Percentiles rank a stretch among this genome's conserved stretches.
These are phyloP conservation scores for Lutjanus erythropterus DNA, from an alignment of 2,113 vertebrate genomes.

Conservation along the genomic window DNA sequence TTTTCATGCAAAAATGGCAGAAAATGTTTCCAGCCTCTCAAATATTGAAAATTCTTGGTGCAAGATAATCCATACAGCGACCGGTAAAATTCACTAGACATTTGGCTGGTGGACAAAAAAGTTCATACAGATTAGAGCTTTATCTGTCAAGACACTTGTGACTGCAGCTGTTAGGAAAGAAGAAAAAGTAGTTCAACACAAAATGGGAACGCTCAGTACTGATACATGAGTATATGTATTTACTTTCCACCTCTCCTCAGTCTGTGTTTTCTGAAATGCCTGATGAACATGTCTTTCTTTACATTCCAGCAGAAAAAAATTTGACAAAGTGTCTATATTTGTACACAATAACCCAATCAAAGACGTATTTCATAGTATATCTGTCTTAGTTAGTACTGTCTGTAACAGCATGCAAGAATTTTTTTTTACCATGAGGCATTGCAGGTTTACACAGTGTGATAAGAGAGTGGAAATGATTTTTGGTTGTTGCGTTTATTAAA, in stretches of 20 bases:
- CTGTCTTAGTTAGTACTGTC: no score
- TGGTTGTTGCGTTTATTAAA: slow-evolving; percentile 14
- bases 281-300: background rate
- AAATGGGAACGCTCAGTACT: background rate
- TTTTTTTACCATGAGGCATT: background rate
- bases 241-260: background rate
- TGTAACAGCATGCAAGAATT: no score
- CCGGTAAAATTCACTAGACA: no score
- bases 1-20: no score
- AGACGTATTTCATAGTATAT: no score
- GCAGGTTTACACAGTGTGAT: background rate
- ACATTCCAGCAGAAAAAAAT: background rate
- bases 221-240: background rate
- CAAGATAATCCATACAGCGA: no score
- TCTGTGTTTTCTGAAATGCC: background rate
- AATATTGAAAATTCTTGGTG: no score
- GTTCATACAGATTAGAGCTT: no score
- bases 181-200: background rate
- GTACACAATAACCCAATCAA: background rate
- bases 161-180: background rate
- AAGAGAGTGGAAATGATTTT: background rate
- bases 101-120: no score
- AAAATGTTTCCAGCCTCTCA: no score
- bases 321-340: no score
- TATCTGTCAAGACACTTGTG: background rate